phyloP scores from a whole-genome alignment of 2,113 vertebrate genomes.

The Dipodomys ordii region DNA sequence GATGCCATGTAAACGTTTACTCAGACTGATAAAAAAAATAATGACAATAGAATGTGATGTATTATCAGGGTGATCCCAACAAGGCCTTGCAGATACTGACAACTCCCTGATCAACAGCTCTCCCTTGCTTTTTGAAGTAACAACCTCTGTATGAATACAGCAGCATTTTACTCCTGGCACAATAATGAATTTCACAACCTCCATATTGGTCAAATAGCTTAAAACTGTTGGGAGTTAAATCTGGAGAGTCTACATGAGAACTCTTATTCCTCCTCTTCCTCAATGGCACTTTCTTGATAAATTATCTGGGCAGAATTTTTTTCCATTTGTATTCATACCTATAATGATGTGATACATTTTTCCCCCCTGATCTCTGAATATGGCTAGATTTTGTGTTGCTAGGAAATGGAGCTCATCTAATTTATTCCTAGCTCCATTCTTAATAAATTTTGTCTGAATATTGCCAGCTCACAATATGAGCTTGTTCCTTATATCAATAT shows the following conservation, averaged over 20 bases:
- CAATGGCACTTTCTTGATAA: not conserved
- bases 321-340: not conserved
- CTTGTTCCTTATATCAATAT: not conserved
- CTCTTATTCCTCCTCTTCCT: not conserved
- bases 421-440: not conserved
- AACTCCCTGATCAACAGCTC: not conserved
- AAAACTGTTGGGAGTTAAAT: not conserved
- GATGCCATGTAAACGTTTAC: conserved; percentile 63
- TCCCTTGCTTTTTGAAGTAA: not conserved
- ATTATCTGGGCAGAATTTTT: conserved; percentile 4
- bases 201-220: not conserved
- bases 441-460: not conserved
- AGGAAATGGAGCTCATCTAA: not conserved
- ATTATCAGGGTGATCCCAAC: conserved; percentile 42
- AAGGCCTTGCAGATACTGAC: conserved; percentile 58
- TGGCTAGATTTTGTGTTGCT: not conserved
- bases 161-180: conserved; percentile 1
- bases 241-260: not conserved
- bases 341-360: not conserved
- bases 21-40: conserved; percentile 61
- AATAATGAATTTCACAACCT: not conserved
- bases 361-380: not conserved
- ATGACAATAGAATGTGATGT: conserved; percentile 60
- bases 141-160: not conserved
- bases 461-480: not conserved